Evolutionary conservation across 2,113 vertebrate genomes (phyloP).

Genomic region (Aspiorhynchus laticeps): DNA sequence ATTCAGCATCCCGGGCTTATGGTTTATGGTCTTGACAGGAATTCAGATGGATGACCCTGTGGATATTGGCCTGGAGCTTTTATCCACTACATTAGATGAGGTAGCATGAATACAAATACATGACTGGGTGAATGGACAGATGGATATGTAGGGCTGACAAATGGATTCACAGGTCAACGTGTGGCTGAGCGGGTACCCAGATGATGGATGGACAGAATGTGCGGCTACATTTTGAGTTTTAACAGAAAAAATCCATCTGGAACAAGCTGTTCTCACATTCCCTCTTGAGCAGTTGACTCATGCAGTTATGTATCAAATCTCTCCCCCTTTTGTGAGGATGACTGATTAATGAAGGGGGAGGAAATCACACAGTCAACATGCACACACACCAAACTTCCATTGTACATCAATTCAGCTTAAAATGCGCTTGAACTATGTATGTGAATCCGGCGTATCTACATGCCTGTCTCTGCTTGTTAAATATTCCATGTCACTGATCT

Average conservation of each 20-base stretch:
- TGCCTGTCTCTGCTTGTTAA: constrained; percentile 42
- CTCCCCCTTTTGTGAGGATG: constrained; percentile 46
- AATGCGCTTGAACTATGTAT: constrained; percentile 34
- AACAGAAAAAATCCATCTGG: constrained; percentile 50
- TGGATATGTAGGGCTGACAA: constrained; percentile 10
- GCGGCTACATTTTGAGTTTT: constrained; percentile 23
- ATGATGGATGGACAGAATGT: constrained; percentile 43
- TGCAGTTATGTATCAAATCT: constrained; percentile 45
- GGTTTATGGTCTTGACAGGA: neutral
- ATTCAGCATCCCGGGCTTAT: neutral
- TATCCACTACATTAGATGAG: neutral
- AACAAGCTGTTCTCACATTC: constrained; percentile 55
- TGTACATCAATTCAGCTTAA: constrained; percentile 14
- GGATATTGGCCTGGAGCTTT: neutral
- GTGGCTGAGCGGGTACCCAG: neutral
- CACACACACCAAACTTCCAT: constrained; percentile 36
- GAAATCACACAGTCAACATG: constrained; percentile 41
- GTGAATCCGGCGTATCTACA: neutral
- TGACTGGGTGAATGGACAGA: constrained; percentile 25
- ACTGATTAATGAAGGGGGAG: constrained; percentile 42
- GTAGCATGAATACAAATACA: neutral
- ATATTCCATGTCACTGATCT: constrained; percentile 47
- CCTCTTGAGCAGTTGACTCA: constrained; percentile 49
- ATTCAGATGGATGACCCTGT: neutral
- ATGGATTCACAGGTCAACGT: constrained; percentile 26